Evolutionary conservation across 2,797 vertebrate species (phyloP).

Genomic region (Eremophila alpestris): DNA sequence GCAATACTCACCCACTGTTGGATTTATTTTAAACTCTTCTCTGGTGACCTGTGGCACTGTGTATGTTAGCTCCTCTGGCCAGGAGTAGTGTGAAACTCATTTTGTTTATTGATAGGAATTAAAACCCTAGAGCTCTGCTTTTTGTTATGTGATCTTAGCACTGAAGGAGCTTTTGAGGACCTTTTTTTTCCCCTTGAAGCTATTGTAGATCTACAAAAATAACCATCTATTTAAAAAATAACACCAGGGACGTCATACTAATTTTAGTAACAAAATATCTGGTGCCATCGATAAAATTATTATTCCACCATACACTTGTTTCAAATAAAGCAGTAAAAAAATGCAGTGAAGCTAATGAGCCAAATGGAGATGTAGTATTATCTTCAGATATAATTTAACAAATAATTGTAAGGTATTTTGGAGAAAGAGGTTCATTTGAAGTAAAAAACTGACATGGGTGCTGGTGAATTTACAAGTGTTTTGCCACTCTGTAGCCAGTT

Average conservation of each 20-base stretch:
- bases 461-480: neutral
- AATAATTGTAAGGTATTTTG: neutral
- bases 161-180: constrained; percentile 20
- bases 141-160: constrained; percentile 24
- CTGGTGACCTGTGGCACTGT: neutral
- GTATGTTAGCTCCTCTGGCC: neutral
- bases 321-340: constrained; percentile 24
- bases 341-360: neutral
- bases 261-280: constrained; percentile 47
- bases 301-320: neutral
- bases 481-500: neutral
- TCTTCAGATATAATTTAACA: neutral
- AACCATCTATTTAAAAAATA: constrained; percentile 35
- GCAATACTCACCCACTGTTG: neutral
- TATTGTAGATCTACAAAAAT: constrained; percentile 37
- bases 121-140: constrained; percentile 41
- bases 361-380: neutral
- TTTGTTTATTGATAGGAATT: constrained; percentile 58
- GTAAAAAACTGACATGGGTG: neutral
- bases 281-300: neutral
- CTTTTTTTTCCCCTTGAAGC: neutral
- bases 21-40: constrained; percentile 46
- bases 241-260: neutral
- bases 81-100: constrained; percentile 20
- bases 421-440: neutral